phyloP scores from a whole-genome alignment of 1,140 invertebrate genomes.

The Drosophila neocordata region DNA sequence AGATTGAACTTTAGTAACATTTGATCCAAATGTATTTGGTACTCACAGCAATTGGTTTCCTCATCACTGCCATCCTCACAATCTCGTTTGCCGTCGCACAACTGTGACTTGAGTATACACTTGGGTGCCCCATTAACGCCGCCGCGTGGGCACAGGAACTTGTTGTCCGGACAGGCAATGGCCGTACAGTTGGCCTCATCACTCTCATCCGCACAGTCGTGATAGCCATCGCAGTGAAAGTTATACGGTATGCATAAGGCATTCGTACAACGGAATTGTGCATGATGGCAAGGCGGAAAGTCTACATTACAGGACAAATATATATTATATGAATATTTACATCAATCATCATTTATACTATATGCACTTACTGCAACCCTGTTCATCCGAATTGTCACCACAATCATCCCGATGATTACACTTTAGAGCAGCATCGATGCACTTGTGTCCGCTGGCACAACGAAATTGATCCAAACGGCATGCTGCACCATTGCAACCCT shows the following conservation, averaged over 20 bases:
- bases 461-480: conserved; percentile 95
- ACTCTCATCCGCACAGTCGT: conserved; percentile 93
- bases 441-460: conserved; percentile 91
- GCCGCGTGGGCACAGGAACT: conserved; percentile 94
- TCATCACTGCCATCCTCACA: conserved; percentile 96
- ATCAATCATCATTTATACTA: not conserved
- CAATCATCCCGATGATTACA: conserved; percentile 96
- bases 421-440: conserved; percentile 91
- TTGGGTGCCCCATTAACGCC: conserved; percentile 87
- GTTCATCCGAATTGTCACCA: conserved; percentile 94
- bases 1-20: no score
- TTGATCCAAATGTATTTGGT: conserved; percentile 1
- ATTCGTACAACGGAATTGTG: conserved; percentile 96
- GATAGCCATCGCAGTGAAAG: conserved; percentile 92
- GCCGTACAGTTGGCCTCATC: conserved; percentile 95
- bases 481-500: conserved; percentile 88
- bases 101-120: conserved; percentile 93
- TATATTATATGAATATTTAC: not conserved
- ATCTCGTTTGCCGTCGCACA: conserved; percentile 95
- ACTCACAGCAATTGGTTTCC: conserved; percentile 93
- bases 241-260: conserved; percentile 94
- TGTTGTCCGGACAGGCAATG: conserved; percentile 94
- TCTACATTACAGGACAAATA: conserved; percentile 84
- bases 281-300: conserved; percentile 94
- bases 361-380: conserved; percentile 89